Conservation (phyloP, 2,113 vertebrate species). For the Atractosteus spatula region DNA sequence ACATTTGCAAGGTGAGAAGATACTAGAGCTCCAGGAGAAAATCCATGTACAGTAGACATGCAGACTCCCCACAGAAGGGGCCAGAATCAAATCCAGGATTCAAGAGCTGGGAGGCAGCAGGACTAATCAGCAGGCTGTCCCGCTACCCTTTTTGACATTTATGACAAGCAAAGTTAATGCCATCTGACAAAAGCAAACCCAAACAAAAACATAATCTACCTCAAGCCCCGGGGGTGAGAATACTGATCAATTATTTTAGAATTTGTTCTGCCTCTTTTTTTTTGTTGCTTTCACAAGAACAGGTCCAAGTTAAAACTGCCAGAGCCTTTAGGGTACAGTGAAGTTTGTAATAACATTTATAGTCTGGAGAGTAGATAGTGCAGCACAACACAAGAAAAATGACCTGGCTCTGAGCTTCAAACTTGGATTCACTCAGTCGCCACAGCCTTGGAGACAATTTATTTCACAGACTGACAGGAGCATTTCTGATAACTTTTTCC, state of each 20-base stretch:
- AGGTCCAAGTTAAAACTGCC: conserved; percentile 24
- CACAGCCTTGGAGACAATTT: conserved; percentile 31
- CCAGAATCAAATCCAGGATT: too few relatives aligned
- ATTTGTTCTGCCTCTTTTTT: conserved; percentile 33
- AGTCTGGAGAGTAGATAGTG: conserved; percentile 31
- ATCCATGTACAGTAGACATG: too few relatives aligned
- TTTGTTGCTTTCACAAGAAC: conserved; percentile 37
- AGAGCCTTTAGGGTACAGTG: conserved; percentile 26
- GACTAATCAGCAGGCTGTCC: too few relatives aligned
- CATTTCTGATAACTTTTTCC: conserved; percentile 38
- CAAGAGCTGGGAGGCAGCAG: too few relatives aligned
- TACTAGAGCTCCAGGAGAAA: too few relatives aligned
- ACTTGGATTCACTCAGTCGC: conserved; percentile 26
- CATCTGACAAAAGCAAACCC: not conserved
- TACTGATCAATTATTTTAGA: conserved; percentile 18
- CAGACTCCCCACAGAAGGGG: too few relatives aligned
- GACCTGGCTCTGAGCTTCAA: conserved; percentile 23
- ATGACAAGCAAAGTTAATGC: too few relatives aligned
- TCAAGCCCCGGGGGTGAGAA: not conserved
- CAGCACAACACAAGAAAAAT: conserved; percentile 33
- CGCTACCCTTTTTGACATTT: too few relatives aligned
- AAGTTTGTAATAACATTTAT: conserved; percentile 43
- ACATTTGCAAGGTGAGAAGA: too few relatives aligned
- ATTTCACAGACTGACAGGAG: conserved; percentile 39
- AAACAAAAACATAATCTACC: not conserved